These are phyloP conservation scores for Tetramorium parvispinum DNA, from an alignment of 1,140 invertebrate species.

Conservation along the genomic window DNA sequence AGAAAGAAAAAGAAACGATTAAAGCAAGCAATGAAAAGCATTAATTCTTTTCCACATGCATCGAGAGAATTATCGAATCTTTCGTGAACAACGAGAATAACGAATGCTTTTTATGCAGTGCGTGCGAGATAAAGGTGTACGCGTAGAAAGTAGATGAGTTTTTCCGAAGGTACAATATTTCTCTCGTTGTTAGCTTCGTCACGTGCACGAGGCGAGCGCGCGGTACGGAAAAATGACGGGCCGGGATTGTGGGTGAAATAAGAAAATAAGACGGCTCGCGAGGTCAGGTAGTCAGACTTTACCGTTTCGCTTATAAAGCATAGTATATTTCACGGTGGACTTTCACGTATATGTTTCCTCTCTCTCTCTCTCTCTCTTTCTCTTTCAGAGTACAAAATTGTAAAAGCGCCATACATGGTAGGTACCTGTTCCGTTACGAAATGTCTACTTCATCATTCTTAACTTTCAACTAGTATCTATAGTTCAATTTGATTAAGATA, in stretches of 20 bases:
- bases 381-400: conserved; percentile 8
- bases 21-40: background rate
- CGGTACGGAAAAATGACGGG: conserved; percentile 39
- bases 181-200: conserved; percentile 48
- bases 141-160: conserved; percentile 44
- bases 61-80: background rate
- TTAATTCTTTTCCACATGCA: background rate
- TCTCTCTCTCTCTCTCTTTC: background rate
- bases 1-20: background rate
- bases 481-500: conserved; percentile 33
- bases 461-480: conserved; percentile 29
- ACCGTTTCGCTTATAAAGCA: conserved; percentile 54
- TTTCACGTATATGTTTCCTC: background rate
- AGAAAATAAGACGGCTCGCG: conserved; percentile 47
- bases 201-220: conserved; percentile 37
- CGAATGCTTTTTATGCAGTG: background rate
- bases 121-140: conserved; percentile 3
- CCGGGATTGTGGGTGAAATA: conserved; percentile 60
- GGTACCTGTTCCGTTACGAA: conserved; percentile 35
- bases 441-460: conserved; percentile 38
- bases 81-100: conserved; percentile 11
- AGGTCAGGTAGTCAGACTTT: conserved; percentile 51
- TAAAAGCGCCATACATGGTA: conserved; percentile 23
- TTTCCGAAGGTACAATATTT: conserved; percentile 12
- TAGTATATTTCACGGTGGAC: conserved; percentile 34